phyloP scores from a whole-genome alignment of 2,888 invertebrate genomes.

The Dryomyza anilis region DNA sequence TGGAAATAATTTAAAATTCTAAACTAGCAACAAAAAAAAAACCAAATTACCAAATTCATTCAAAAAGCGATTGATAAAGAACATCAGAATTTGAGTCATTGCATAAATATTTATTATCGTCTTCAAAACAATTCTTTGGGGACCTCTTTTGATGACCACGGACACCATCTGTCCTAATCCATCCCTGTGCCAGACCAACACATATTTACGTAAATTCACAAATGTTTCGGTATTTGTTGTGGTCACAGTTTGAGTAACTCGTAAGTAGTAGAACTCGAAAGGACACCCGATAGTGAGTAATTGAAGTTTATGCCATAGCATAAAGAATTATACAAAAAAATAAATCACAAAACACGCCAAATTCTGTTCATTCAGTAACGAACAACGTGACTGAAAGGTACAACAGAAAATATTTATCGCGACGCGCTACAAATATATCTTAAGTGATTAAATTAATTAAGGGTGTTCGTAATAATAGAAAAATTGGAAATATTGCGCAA shows the following conservation, averaged over 20 bases:
- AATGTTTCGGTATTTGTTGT: background rate
- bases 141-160: background rate
- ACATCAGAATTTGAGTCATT: background rate
- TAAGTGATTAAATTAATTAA: background rate
- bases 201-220: no score
- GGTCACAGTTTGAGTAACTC: conserved; percentile 1
- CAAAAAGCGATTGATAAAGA: background rate
- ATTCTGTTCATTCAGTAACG: conserved; percentile 4
- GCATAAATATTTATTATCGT: background rate
- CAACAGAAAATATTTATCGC: background rate
- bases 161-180: no score
- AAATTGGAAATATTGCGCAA: no score
- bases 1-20: no score
- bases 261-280: no score
- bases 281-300: no score
- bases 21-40: no score
- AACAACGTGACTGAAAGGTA: conserved; percentile 3
- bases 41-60: background rate
- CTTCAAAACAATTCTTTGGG: background rate
- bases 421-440: background rate
- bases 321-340: no score
- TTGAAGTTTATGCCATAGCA: no score
- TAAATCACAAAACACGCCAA: no score
- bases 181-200: no score
- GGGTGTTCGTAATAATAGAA: background rate